Evolutionary conservation across 1,140 invertebrate genomes (phyloP).

Genomic region (Trachelipus rathkii): DNA sequence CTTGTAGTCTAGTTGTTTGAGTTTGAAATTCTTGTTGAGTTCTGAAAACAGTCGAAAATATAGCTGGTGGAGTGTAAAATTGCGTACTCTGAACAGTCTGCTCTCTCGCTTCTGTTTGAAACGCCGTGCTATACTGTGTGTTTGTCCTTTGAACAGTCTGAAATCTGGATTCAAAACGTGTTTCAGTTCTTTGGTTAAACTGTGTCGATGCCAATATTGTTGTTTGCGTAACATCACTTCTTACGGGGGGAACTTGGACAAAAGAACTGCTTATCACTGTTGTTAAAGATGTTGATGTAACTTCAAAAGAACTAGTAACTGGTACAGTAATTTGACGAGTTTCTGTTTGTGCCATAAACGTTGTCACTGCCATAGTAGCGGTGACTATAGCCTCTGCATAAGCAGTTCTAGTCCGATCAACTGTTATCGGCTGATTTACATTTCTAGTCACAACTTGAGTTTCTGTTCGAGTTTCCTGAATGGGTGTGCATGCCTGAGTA

Average conservation of each 20-base stretch:
- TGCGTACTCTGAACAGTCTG: conserved; percentile 22
- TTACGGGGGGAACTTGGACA: conserved; percentile 30
- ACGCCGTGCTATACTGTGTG: not conserved
- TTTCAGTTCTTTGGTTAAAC: conserved; percentile 29
- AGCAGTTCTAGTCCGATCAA: conserved; percentile 28
- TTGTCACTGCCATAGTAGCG: conserved; percentile 37
- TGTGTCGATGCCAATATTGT: conserved; percentile 28
- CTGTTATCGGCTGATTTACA: conserved; percentile 33
- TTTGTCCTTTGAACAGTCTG: conserved; percentile 17
- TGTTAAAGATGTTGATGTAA: conserved; percentile 25
- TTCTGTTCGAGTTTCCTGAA: conserved; percentile 25
- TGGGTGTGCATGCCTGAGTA: conserved; percentile 21
- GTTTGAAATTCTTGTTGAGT: conserved; percentile 27
- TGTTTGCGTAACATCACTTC: conserved; percentile 26
- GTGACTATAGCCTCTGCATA: conserved; percentile 33
- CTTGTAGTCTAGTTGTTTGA: conserved; percentile 14
- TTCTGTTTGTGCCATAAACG: conserved; percentile 37
- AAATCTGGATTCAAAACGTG: conserved; percentile 13
- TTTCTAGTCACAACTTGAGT: conserved; percentile 21
- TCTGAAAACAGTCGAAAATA: conserved; percentile 20
- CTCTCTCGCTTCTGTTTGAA: conserved; percentile 19
- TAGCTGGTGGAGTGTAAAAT: conserved; percentile 14
- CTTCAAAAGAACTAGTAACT: conserved; percentile 34
- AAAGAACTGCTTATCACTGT: conserved; percentile 23
- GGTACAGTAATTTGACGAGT: conserved; percentile 32